These are phyloP conservation scores for Eulithis prunata DNA, from an alignment of 2,888 invertebrate genomes.

Conservation along the genomic window DNA sequence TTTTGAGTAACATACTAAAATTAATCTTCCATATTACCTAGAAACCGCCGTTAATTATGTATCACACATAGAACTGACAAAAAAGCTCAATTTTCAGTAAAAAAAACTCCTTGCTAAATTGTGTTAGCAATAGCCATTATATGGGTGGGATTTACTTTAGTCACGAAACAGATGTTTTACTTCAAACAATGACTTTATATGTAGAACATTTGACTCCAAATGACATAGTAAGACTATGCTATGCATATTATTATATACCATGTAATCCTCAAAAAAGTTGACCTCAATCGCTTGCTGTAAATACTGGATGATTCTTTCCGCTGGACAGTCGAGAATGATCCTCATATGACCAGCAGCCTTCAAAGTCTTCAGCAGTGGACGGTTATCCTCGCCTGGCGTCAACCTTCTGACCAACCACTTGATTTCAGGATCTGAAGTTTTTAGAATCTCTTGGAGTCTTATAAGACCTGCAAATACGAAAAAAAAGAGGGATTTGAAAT, in stretches of 20 bases:
- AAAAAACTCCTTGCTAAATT: not conserved
- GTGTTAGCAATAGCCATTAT: not conserved
- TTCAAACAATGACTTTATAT: no score
- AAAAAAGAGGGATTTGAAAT: not conserved
- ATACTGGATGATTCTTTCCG: constrained; percentile 86
- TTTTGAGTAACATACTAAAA: no score
- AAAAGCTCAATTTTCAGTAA: no score
- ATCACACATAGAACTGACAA: no score
- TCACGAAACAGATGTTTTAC: no score
- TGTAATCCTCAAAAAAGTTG: constrained; percentile 93
- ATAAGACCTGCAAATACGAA: constrained; percentile 83
- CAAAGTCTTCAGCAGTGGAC: constrained; percentile 90
- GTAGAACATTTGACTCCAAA: no score
- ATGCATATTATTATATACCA: no score
- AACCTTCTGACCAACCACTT: constrained; percentile 88
- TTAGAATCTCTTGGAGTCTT: constrained; percentile 91
- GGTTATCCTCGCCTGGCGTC: constrained; percentile 79
- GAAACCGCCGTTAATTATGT: no score
- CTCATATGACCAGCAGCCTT: constrained; percentile 88
- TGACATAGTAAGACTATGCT: constrained; percentile 1
- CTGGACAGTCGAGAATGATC: constrained; percentile 90
- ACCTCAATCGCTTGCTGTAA: constrained; percentile 92
- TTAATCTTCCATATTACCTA: no score
- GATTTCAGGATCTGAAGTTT: constrained; percentile 87
- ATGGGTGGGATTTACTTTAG: no score